A percentile compares a stretch with the other conserved stretches of the same genome.
phyloP scores from a whole-genome alignment of 1,140 invertebrate genomes.

The Ceratina japonica region DNA sequence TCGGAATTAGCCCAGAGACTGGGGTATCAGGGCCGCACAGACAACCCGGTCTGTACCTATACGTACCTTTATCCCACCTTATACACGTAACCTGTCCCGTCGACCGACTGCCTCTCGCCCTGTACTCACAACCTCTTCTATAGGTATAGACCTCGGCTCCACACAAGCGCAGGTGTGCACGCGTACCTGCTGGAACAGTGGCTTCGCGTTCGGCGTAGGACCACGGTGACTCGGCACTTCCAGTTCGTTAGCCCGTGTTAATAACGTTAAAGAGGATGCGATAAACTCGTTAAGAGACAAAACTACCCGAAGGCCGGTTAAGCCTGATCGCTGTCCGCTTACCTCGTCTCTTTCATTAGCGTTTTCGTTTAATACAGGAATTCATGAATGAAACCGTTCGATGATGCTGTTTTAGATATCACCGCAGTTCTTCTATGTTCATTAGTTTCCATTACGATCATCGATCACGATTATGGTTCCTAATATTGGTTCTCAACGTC shows the following conservation, averaged over 20 bases:
- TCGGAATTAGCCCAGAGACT: conserved; percentile 77
- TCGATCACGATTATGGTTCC: too few relatives aligned
- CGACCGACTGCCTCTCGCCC: conserved; percentile 44
- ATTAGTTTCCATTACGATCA: too few relatives aligned
- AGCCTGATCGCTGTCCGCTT: conserved; percentile 43
- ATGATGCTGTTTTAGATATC: neutral
- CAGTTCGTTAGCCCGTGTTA: conserved; percentile 75
- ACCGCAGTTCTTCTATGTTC: too few relatives aligned
- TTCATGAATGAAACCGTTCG: neutral
- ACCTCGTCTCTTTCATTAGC: conserved; percentile 28
- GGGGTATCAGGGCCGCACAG: conserved; percentile 72
- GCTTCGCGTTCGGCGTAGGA: conserved; percentile 49
- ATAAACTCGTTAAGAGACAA: conserved; percentile 72
- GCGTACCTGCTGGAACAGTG: conserved; percentile 54
- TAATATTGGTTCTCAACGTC: too few relatives aligned
- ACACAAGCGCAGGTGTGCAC: conserved; percentile 40
- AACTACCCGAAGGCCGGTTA: conserved; percentile 46
- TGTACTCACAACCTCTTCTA: conserved; percentile 47
- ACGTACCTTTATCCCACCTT: conserved; percentile 75
- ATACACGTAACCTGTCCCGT: conserved; percentile 67
- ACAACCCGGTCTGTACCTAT: conserved; percentile 65
- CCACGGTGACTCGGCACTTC: conserved; percentile 72
- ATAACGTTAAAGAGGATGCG: conserved; percentile 73
- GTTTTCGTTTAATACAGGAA: too few relatives aligned
- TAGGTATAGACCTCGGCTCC: conserved; percentile 14